Percentiles rank a stretch among this genome's conserved stretches.
These are phyloP conservation scores for Sarcophaga subvicina DNA, from an alignment of 2,888 invertebrate genomes.

Conservation along the genomic window DNA sequence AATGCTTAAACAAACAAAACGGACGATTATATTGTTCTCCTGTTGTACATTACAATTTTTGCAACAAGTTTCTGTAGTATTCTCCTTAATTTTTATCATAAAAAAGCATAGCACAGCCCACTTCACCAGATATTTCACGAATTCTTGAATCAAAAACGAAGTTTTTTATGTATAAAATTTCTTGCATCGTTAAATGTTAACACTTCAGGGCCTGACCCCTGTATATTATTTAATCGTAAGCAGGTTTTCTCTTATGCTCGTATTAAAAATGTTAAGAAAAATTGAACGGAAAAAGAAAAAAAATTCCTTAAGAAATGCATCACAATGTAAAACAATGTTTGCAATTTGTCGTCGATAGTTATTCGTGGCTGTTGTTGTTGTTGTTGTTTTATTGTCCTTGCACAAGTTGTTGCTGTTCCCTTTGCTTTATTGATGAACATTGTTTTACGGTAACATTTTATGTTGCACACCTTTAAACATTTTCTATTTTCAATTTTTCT, in stretches of 20 bases:
- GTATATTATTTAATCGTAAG: neutral
- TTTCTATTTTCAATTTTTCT: too few relatives aligned
- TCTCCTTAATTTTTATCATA: too few relatives aligned
- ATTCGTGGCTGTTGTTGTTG: neutral
- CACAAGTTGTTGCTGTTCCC: neutral
- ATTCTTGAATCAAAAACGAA: too few relatives aligned
- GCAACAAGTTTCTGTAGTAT: too few relatives aligned
- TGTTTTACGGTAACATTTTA: slow-evolving; percentile 4
- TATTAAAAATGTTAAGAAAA: slow-evolving; percentile 1
- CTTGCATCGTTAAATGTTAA: too few relatives aligned
- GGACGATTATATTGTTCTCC: too few relatives aligned
- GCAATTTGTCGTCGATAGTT: slow-evolving; percentile 63
- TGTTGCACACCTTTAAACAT: slow-evolving; percentile 28
- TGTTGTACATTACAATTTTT: too few relatives aligned
- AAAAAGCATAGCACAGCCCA: too few relatives aligned
- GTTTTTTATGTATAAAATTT: too few relatives aligned
- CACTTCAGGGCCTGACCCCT: neutral
- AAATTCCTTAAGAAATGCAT: slow-evolving; percentile 46
- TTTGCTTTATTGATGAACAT: neutral
- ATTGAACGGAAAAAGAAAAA: neutral
- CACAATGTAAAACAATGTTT: slow-evolving; percentile 56
- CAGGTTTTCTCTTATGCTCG: neutral
- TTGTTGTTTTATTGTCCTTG: neutral
- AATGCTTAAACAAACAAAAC: too few relatives aligned
- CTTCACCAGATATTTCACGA: too few relatives aligned